Conservation (phyloP, 2,888 invertebrate species). For the Hipparchia sbordonii region DNA sequence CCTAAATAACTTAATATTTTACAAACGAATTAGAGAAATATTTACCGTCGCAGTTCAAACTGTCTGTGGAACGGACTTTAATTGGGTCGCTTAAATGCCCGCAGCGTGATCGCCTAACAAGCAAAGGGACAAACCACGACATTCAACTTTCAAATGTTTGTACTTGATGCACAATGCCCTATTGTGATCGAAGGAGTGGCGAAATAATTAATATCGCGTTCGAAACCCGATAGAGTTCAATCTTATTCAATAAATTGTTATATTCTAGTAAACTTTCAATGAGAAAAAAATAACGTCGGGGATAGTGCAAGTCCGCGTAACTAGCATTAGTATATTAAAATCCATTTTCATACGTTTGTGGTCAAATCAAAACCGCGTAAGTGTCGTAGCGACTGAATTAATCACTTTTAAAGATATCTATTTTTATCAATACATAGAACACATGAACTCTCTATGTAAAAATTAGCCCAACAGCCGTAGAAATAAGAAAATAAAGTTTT, state of each 20-base stretch:
- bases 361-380: too few species aligned
- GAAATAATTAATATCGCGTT: slow-evolving; percentile 29
- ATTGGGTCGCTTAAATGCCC: slow-evolving; percentile 36
- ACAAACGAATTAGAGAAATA: neutral
- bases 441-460: too few species aligned
- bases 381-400: too few species aligned
- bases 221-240: slow-evolving; percentile 15
- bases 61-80: slow-evolving; percentile 26
- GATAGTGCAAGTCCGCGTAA: too few species aligned
- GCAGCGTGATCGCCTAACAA: slow-evolving; percentile 38
- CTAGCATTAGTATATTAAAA: too few species aligned
- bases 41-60: slow-evolving; percentile 1
- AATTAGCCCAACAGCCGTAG: too few species aligned
- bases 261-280: neutral
- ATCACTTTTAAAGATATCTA: too few species aligned
- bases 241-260: slow-evolving; percentile 13
- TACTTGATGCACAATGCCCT: slow-evolving; percentile 34
- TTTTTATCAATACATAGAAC: too few species aligned
- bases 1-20: neutral
- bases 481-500: too few species aligned
- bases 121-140: slow-evolving; percentile 36
- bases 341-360: too few species aligned
- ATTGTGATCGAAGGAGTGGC: slow-evolving; percentile 31
- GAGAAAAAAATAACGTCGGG: neutral
- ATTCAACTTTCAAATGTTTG: slow-evolving; percentile 34